A percentile compares a stretch with the other conserved stretches of the same genome.
These are phyloP conservation scores for Arbacia lixula DNA, from an alignment of 53 echinoderm and acorn worm species.

Conservation along the genomic window DNA sequence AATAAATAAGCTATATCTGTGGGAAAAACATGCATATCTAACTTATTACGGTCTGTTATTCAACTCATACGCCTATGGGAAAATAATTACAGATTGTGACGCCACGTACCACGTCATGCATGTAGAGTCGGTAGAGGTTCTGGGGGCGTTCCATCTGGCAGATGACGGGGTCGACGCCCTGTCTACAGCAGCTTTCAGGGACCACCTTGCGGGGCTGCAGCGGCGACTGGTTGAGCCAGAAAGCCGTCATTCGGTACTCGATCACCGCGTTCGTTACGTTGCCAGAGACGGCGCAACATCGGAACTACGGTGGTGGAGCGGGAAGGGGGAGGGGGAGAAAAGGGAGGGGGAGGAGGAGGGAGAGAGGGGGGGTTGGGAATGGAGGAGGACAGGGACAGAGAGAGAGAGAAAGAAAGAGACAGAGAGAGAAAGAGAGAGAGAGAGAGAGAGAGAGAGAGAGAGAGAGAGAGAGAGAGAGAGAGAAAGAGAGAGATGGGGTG, in stretches of 20 bases:
- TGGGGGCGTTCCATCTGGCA: conserved; percentile 58
- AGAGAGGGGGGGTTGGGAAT: no score
- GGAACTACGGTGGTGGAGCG: conserved; percentile 40
- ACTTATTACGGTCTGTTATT: no score
- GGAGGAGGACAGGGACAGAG: no score
- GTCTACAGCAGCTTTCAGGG: conserved; percentile 63
- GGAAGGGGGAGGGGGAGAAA: not conserved
- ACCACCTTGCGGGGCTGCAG: conserved; percentile 37
- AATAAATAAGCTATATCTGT: no score
- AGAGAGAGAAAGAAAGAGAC: no score
- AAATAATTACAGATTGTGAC: no score
- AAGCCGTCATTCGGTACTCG: conserved; percentile 51
- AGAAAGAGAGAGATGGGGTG: no score
- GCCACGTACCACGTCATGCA: conserved; percentile 61
- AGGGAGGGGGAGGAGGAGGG: not conserved
- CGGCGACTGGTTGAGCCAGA: conserved; percentile 43
- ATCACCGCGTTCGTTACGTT: conserved; percentile 33
- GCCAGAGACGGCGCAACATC: conserved; percentile 68
- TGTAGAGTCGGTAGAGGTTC: conserved; percentile 47
- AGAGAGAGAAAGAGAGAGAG: no score
- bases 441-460: no score
- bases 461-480: no score
- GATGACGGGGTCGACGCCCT: conserved; percentile 32
- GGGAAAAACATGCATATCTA: no score
- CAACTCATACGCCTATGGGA: no score